Percentiles rank a stretch among this genome's conserved stretches.
phyloP scores from a whole-genome alignment of 2,797 vertebrate species.

The Saxicola maurus region DNA sequence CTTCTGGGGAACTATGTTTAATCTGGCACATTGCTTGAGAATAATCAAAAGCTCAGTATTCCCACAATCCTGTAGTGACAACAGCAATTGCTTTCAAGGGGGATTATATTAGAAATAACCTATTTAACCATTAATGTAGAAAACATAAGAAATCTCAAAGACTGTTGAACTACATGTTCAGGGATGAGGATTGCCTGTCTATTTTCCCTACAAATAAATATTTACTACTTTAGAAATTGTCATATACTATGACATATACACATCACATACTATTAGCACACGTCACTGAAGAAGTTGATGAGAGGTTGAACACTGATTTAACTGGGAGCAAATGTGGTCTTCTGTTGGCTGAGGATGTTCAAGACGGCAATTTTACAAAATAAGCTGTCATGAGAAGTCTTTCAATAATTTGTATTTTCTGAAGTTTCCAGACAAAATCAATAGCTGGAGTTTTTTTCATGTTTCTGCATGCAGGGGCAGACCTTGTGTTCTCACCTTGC shows the following conservation, averaged over 20 bases:
- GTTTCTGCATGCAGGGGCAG: neutral
- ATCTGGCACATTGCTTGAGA: neutral
- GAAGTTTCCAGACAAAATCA: neutral
- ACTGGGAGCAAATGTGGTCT: neutral
- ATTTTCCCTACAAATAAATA: neutral
- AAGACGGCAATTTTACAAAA: neutral
- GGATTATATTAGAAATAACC: neutral
- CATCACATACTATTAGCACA: neutral
- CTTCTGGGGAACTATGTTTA: neutral
- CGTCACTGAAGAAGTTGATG: neutral
- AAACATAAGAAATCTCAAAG: neutral
- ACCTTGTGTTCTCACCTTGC: neutral
- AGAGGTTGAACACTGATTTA: neutral
- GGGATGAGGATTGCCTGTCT: neutral
- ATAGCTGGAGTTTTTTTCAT: neutral
- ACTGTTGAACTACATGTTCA: neutral
- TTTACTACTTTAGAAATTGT: neutral
- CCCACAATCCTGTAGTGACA: neutral
- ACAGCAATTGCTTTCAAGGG: neutral
- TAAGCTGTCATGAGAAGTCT: neutral
- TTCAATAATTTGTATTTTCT: neutral
- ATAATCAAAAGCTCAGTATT: neutral
- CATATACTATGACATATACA: neutral
- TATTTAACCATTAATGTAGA: neutral
- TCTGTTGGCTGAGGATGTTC: neutral